Evolutionary conservation across 2,113 vertebrate genomes (phyloP).

Genomic region (Macquaria ambigua): DNA sequence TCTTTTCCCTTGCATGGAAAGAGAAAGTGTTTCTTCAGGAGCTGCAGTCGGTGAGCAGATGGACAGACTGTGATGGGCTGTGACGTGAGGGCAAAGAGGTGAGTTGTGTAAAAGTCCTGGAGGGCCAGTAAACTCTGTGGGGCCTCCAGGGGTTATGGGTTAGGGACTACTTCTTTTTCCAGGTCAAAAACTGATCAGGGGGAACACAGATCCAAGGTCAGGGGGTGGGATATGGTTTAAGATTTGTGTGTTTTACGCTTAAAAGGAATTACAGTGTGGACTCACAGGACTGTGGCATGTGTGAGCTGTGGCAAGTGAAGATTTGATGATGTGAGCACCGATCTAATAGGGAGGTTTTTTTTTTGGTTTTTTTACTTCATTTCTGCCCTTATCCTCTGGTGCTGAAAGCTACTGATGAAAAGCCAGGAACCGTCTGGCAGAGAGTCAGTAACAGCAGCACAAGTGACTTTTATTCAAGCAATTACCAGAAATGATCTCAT

Average conservation of each 20-base stretch:
- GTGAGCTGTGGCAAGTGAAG: neutral
- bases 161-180: conserved; percentile 18
- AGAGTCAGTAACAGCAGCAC: conserved; percentile 21
- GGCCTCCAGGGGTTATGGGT: conserved; percentile 48
- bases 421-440: conserved; percentile 30
- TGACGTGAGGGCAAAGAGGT: conserved; percentile 68
- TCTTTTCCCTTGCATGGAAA: neutral
- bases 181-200: conserved; percentile 2
- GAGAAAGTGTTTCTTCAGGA: conserved; percentile 33
- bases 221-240: neutral
- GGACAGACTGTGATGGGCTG: conserved; percentile 48
- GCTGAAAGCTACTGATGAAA: conserved; percentile 40
- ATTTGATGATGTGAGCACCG: neutral
- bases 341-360: neutral
- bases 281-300: neutral
- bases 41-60: conserved; percentile 42
- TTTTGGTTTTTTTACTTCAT: conserved; percentile 9
- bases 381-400: conserved; percentile 23
- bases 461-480: neutral
- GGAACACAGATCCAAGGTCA: neutral
- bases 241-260: neutral
- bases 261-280: neutral
- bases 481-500: conserved; percentile 44
- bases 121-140: conserved; percentile 42
- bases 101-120: conserved; percentile 58